phyloP scores from a whole-genome alignment of 2,797 vertebrate species.

The Phataginus tricuspis region DNA sequence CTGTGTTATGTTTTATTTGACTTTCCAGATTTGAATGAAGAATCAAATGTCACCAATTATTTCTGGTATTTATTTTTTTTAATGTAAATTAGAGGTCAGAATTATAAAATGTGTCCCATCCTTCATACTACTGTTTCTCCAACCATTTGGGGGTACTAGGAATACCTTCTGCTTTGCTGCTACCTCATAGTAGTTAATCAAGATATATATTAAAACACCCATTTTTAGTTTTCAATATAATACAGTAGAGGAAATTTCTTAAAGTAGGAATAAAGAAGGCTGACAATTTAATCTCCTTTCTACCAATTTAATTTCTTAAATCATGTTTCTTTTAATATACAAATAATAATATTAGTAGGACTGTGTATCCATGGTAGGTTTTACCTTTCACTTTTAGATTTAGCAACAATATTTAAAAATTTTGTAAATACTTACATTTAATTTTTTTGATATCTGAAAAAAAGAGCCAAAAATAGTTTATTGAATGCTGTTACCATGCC shows the following conservation, averaged over 20 bases:
- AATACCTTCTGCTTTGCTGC: slow-evolving; percentile 69
- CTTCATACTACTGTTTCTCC: not conserved
- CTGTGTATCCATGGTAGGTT: not conserved
- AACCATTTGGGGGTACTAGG: not conserved
- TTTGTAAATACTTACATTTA: slow-evolving; percentile 7
- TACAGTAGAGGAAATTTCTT: not conserved
- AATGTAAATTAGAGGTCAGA: slow-evolving; percentile 8
- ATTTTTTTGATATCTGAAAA: slow-evolving; percentile 28
- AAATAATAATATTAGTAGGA: not conserved
- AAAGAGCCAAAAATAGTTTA: slow-evolving; percentile 14
- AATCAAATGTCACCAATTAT: slow-evolving; percentile 24
- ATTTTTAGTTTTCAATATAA: not conserved
- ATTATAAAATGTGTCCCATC: not conserved
- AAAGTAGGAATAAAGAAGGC: slow-evolving; percentile 37
- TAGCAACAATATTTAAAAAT: slow-evolving; percentile 42
- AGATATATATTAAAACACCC: not conserved
- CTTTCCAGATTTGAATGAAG: slow-evolving; percentile 54
- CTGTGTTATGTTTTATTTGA: slow-evolving; percentile 41
- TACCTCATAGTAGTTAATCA: slow-evolving; percentile 77
- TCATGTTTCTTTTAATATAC: not conserved
- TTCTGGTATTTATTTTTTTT: not conserved
- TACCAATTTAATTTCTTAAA: slow-evolving; percentile 30
- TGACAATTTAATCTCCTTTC: not conserved
- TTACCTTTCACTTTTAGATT: slow-evolving; percentile 1
- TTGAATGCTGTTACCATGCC: not conserved